Conservation (phyloP, 2,113 vertebrate genomes). For the Balaeniceps rex region DNA sequence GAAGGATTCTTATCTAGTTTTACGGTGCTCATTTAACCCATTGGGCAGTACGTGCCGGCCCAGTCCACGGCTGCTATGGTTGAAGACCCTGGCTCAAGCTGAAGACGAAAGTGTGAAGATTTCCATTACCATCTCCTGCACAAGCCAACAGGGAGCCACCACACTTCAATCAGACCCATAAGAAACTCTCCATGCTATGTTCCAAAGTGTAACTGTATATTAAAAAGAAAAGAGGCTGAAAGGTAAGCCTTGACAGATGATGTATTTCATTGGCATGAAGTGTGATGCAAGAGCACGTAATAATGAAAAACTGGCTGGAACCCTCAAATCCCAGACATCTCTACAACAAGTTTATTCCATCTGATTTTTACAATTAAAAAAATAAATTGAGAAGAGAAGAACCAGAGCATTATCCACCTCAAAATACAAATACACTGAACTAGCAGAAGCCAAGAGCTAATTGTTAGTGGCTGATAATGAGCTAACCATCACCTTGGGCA, state of each 20-base stretch:
- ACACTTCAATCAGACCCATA: neutral
- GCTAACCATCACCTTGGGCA: neutral
- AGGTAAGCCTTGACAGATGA: neutral
- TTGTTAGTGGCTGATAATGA: neutral
- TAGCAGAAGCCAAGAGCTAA: neutral
- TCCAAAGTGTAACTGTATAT: neutral
- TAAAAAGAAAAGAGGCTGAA: neutral
- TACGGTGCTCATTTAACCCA: neutral
- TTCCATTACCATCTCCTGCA: neutral
- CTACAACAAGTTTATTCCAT: neutral
- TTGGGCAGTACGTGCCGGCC: neutral
- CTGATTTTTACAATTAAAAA: neutral
- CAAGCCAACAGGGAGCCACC: neutral
- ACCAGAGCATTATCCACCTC: neutral
- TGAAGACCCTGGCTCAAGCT: neutral
- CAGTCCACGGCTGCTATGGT: rapidly evolving
- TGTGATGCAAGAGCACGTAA: neutral
- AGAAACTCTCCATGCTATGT: neutral
- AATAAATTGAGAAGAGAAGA: neutral
- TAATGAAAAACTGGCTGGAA: neutral
- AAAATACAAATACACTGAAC: neutral
- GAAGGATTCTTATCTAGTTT: neutral
- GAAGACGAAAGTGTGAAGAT: neutral
- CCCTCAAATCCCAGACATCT: neutral
- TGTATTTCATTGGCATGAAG: neutral